Evolutionary conservation across 2,888 invertebrate species (phyloP), one percentile per base, ranked within the genome.

Genomic region (Uropetala carovei): DNA sequence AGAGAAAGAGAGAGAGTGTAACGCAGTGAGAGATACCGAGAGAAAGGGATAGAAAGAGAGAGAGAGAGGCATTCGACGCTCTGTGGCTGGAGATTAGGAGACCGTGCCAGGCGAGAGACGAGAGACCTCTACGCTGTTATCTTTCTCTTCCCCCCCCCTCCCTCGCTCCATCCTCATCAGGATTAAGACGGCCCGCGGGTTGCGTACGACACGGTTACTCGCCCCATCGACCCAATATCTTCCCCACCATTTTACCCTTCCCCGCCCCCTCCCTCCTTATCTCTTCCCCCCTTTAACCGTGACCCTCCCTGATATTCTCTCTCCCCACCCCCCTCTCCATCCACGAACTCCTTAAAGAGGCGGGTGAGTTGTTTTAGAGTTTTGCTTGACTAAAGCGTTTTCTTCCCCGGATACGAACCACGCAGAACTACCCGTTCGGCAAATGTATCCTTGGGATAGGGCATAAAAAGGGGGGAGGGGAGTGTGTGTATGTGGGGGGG

Each of bases 161-260:
- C 43, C 5, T n/a, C n/a, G n/a, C 18, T 27, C 75, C 68, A 16
- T 9, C 68, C 22, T 27, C 22, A 22, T 27, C 75, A 27, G 75
- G 75, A 75, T 75, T 75, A 75, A 75, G 75, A 75, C 75, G 75
- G 75, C 75, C 75, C 27, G 22, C 7, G 75, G 27, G 75, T 75
- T 75, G 75, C 75, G 75, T 75, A 75, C 75, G 75, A 75, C 27
- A 27, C 27, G 22, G 75, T 75, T 75, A 75, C 75, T 27, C 75
- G n/a, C 68, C 22, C 68, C 68, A 68, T n/a, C 18, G 68, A 68
- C 68, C 68, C 43, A 43, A 43, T 43, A 43, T 43, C 68, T 64
- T 64, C 64, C 14, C 68, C 75, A 22, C 75, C 22, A 10, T 75
- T 22, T 18, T 10, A 75, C 13, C 75, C 75, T 22, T 75, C 27